Evolutionary conservation across 2,113 vertebrate genomes (phyloP).

Genomic region (Rhinogobius similis): DNA sequence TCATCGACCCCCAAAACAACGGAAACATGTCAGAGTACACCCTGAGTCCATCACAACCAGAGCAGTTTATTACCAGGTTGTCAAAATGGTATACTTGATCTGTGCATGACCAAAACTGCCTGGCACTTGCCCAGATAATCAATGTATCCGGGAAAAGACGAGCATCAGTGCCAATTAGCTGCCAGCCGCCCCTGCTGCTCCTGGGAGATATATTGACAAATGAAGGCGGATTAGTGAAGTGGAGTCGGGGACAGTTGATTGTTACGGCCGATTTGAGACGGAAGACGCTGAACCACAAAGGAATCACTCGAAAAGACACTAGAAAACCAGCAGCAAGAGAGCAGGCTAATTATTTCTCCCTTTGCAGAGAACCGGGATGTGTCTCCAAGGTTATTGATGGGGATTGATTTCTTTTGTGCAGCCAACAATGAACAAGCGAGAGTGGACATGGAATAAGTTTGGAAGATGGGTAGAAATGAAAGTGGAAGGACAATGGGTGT

Average conservation of each 20-base stretch:
- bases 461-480: conserved; percentile 18
- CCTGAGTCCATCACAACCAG: too few relatives aligned
- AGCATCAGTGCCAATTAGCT: conserved; percentile 68
- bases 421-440: conserved; percentile 36
- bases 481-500: neutral
- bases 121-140: conserved; percentile 53
- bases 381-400: conserved; percentile 49
- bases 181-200: too few relatives aligned
- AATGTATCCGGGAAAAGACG: conserved; percentile 53
- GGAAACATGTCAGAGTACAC: too few relatives aligned
- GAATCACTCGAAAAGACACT: conserved; percentile 61
- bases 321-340: conserved; percentile 33
- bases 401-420: conserved; percentile 55
- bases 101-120: conserved; percentile 6
- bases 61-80: neutral
- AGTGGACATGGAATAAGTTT: conserved; percentile 36
- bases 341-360: conserved; percentile 66
- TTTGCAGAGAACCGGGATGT: conserved; percentile 54
- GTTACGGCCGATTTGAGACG: conserved; percentile 64
- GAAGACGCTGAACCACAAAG: conserved; percentile 37
- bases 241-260: conserved; percentile 68
- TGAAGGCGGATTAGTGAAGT: conserved; percentile 59
- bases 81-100: neutral
- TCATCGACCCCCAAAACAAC: too few relatives aligned
- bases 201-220: conserved; percentile 61